A percentile compares a stretch with the other conserved stretches of the same genome.
phyloP scores from a whole-genome alignment of 2,113 vertebrate species.

The Labeo rohita region DNA sequence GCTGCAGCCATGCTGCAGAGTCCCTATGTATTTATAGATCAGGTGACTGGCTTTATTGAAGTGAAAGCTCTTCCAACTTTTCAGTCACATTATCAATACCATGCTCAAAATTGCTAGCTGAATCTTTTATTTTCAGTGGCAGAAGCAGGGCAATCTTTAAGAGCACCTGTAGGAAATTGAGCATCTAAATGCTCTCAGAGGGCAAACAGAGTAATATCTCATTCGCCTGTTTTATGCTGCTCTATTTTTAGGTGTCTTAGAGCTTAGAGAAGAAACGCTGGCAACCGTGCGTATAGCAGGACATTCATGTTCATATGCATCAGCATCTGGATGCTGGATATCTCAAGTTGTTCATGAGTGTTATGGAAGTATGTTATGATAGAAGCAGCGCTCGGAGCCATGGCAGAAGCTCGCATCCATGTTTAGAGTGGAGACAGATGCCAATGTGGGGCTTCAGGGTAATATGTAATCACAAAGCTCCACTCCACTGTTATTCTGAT shows the following conservation, averaged over 20 bases:
- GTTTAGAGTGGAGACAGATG: constrained; percentile 58
- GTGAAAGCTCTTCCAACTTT: background rate
- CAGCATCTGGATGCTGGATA: constrained; percentile 7
- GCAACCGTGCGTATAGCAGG: background rate
- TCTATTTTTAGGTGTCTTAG: background rate
- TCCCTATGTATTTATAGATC: background rate
- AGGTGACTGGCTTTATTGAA: background rate
- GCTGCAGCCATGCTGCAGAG: background rate
- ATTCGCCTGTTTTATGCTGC: background rate
- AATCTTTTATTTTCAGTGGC: background rate
- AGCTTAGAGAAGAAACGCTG: background rate
- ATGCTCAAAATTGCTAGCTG: background rate
- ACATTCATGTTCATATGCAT: constrained; percentile 7
- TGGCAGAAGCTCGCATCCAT: constrained; percentile 47
- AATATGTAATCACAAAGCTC: constrained; percentile 48
- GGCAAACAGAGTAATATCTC: background rate
- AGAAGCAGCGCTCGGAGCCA: background rate
- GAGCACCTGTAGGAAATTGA: background rate
- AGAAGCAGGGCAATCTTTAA: background rate
- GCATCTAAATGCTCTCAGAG: background rate
- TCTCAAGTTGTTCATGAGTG: background rate
- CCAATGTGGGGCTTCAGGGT: constrained; percentile 49
- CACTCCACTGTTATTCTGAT: constrained; percentile 47
- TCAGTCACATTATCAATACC: constrained; percentile 14
- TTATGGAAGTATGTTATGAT: background rate